Base-by-base conservation (phyloP, 2,888 invertebrate genomes). In the Leptinotarsa rubiginosa region DNA sequence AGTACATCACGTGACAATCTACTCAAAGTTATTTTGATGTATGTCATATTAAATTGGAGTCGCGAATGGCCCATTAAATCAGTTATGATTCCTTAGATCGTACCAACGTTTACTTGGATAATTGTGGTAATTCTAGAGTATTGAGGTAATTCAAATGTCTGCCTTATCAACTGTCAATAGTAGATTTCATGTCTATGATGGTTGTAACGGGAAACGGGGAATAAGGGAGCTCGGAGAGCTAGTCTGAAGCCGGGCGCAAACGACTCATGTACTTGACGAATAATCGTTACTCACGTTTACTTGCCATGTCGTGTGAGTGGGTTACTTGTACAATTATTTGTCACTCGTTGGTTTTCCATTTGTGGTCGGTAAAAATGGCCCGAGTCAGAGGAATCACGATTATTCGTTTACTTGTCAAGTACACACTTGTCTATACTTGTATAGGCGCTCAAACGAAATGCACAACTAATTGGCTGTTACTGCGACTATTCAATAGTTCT, bases 381-480 rank as follows among this genome's bases (percentile, higher is more conserved):
- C 64, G 54, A 75, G 68, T 75, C 72, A 72, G 72, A 25, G 71
- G 62, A 62, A 71, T 67, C 49, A 72, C 67, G 49, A 74, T 72
- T 71, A 74, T 74, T 71, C 47, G 72, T 68, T 49, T 49, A 73
- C 69, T 77, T 77, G 64, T 22, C 73, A 75, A 68, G 72, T 75
- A 18, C 25, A 71, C 69, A 75, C 72, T 77, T 77, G 73, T 75
- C 68, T 68, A 68, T 75, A 71, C 65, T 72, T 72, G 64, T 65
- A 65, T 52, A 66, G 20, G 65, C 47, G 69, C 67, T 64, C 64
- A 72, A 47, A 71, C 41, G 54, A 71, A 65, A 62, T 71, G 47
- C 41, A 54, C 50, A 65, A 71, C 41, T 71, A 65, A 67, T 68
- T 52, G 20, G 41, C 68, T 31, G 12, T 31, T 68, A 68, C 50